Percentiles rank a stretch among this genome's conserved stretches.
Conservation (phyloP, 2,888 invertebrate genomes). For the Steinernema carpocapsae region DNA sequence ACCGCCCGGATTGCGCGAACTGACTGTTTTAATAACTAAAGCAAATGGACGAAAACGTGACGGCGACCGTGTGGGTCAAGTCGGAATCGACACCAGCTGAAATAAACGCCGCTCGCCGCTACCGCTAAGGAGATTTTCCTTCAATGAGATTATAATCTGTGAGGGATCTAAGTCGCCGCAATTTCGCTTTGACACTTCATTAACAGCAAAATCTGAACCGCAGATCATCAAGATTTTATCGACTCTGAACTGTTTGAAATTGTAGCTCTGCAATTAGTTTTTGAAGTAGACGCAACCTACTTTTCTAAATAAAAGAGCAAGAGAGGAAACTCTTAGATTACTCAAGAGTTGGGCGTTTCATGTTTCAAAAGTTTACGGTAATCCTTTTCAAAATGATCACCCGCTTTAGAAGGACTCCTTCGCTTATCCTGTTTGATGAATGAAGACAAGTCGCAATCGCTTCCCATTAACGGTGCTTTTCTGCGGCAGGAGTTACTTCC, state of each 20-base stretch:
- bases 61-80: neutral
- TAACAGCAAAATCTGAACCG: neutral
- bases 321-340: neutral
- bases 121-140: slow-evolving; percentile 6
- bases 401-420: neutral
- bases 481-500: neutral
- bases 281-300: too few species aligned
- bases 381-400: slow-evolving; percentile 2
- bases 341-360: neutral
- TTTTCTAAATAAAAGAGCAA: neutral
- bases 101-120: neutral
- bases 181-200: neutral
- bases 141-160: neutral
- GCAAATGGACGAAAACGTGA: slow-evolving; percentile 22
- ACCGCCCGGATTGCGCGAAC: neutral
- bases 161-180: neutral
- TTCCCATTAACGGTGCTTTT: slow-evolving; percentile 19
- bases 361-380: slow-evolving; percentile 9
- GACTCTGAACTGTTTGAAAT: neutral
- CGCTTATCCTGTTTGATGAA: slow-evolving; percentile 19
- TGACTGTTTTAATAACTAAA: slow-evolving; percentile 20
- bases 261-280: neutral
- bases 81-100: neutral
- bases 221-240: slow-evolving; percentile 11
- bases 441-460: slow-evolving; percentile 16